Evolutionary conservation across 2,888 invertebrate genomes (phyloP), one percentile per base, ranked within the genome.

Genomic region (Drosophila niveifrons): DNA sequence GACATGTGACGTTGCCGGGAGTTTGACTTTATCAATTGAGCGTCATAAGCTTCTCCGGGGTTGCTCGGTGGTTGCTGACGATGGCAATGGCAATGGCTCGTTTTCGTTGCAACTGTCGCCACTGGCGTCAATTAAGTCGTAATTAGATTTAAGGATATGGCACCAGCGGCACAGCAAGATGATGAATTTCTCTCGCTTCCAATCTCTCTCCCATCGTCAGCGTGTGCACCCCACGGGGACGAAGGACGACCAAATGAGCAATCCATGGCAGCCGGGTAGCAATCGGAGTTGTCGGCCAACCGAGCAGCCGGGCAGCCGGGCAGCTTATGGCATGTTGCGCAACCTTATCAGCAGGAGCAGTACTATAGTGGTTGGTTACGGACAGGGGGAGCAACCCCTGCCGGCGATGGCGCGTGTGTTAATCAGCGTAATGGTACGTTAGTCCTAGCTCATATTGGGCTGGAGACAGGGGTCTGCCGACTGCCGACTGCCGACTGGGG

Each of bases 121-220:
- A 90, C 80, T 91, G 90, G 90, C 90, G 90, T 90, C 92, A 92
- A 91, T 92, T 92, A 91, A 91, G 91, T 91, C 91, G 91, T 91
- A 91, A 91, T 91, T 91, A 92, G 92, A 92, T 91, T 92, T 90
- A 90, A 92, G 91, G 91, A 92, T 92, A 91, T 89, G 90, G 84
- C 91, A 90, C 91, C 91, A 90, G 91, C 82, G 84, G 88, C 80
- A 86, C 79, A 76, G 89, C 89, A 90, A 90, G 82, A 90, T 90
- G 90, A 90, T 90, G 90, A 90, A 90, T 90, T 91, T 90, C 90
- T 86, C 57, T 61, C 23, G 47, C 65, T 57, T 28, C 65, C 67
- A 69, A 53, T 53, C 74, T 66, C 74, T 66, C 41, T 11, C 31
- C 36, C 55, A 31, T 17, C 29, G 23, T 11, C 18, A 15, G n/a